These are phyloP conservation scores for Sparidentex hasta DNA, from an alignment of 2,797 vertebrate genomes.

Conservation along the genomic window DNA sequence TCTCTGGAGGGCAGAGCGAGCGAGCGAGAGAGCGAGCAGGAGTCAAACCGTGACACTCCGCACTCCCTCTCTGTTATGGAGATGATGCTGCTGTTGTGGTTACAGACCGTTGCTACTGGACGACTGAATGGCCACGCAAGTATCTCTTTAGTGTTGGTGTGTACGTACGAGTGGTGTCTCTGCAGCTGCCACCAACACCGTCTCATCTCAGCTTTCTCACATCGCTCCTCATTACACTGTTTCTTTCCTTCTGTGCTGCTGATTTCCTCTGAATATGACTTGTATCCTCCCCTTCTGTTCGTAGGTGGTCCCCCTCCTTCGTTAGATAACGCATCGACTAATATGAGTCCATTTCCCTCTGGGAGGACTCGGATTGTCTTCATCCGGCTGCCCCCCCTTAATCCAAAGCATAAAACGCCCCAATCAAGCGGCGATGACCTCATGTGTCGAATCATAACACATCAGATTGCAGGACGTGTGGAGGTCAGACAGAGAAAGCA, in stretches of 20 bases:
- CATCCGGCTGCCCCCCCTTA: not conserved
- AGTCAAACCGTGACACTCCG: conserved; percentile 55
- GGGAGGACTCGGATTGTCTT: conserved; percentile 43
- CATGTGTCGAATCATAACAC: conserved; percentile 51
- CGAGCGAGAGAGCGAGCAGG: conserved; percentile 26
- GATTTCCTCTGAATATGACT: not conserved
- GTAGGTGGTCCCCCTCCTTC: conserved; percentile 36
- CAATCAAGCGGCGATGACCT: conserved; percentile 54
- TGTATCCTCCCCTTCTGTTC: conserved; percentile 7
- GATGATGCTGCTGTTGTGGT: conserved; percentile 75
- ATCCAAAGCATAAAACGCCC: conserved; percentile 32
- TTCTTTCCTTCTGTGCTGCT: not conserved
- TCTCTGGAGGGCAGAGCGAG: conserved; percentile 37
- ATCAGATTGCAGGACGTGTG: conserved; percentile 3
- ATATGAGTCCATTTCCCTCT: conserved; percentile 29
- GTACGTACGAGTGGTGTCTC: not conserved
- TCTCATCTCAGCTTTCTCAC: not conserved
- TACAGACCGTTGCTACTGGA: conserved; percentile 53
- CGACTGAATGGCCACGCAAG: conserved; percentile 42
- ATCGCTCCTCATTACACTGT: not conserved
- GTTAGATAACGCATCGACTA: conserved; percentile 28
- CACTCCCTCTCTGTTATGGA: conserved; percentile 74
- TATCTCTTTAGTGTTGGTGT: conserved; percentile 23
- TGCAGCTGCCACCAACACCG: too few species aligned
- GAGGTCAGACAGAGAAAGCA: conserved; percentile 36